A percentile compares a stretch with the other conserved stretches of the same genome.
Evolutionary conservation across 2,113 vertebrate species (phyloP).

Genomic region (Todiramphus chloris): DNA sequence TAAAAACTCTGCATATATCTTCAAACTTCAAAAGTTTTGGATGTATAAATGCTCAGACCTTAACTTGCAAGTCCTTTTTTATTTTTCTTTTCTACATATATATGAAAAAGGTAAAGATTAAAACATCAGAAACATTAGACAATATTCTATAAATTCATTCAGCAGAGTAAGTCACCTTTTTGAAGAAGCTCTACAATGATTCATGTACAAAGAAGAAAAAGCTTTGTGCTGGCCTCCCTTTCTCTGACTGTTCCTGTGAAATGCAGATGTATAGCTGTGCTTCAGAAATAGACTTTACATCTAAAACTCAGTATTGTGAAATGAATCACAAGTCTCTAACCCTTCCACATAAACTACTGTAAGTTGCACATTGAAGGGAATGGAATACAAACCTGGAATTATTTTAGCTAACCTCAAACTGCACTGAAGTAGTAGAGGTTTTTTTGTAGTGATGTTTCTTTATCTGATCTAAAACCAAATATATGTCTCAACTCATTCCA

Average conservation of each 20-base stretch:
- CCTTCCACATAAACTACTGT: neutral
- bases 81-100: neutral
- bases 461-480: neutral
- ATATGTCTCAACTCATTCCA: fast-evolving
- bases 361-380: neutral
- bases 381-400: neutral
- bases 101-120: neutral
- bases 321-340: neutral
- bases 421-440: neutral
- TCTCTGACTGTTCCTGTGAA: neutral
- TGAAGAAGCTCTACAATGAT: neutral
- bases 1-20: neutral
- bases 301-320: neutral
- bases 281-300: constrained; percentile 3
- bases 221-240: constrained; percentile 7
- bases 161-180: neutral
- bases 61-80: neutral
- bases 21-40: neutral
- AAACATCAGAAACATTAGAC: constrained; percentile 1
- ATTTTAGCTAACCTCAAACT: neutral
- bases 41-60: neutral
- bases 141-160: constrained; percentile 26
- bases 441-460: neutral
- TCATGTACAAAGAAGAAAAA: constrained; percentile 4
- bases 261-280: constrained; percentile 2